phyloP scores from a whole-genome alignment of 2,113 vertebrate species.

The Sialia sialis region DNA sequence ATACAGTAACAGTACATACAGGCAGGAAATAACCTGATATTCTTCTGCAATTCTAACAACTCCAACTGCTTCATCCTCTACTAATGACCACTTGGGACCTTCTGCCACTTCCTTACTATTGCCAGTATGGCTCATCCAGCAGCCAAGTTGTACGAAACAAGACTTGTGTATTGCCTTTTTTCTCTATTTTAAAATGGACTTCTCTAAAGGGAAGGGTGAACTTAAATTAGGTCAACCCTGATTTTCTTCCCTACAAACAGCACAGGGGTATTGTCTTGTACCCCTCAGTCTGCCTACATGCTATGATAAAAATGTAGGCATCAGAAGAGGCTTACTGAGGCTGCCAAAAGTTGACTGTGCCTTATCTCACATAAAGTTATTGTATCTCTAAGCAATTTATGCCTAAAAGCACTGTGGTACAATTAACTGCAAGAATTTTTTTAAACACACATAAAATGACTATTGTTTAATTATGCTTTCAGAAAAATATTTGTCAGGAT shows the following conservation, averaged over 20 bases:
- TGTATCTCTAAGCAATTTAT: background rate
- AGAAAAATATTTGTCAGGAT: background rate
- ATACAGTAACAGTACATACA: background rate
- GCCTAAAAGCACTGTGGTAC: background rate
- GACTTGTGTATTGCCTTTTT: background rate
- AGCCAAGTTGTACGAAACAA: background rate
- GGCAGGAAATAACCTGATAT: background rate
- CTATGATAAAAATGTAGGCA: accelerated
- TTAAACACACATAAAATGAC: background rate
- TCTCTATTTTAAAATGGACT: background rate
- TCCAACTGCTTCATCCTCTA: background rate
- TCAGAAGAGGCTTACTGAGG: background rate
- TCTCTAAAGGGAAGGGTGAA: background rate
- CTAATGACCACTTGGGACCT: background rate
- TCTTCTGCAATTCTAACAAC: background rate
- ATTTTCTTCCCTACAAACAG: background rate
- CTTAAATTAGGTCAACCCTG: background rate
- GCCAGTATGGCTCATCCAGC: background rate
- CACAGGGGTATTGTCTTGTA: background rate
- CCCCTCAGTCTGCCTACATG: background rate
- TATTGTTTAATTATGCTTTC: background rate
- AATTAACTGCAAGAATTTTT: background rate
- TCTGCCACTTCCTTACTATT: background rate
- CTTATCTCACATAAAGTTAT: background rate
- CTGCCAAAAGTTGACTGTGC: background rate